phyloP scores from a whole-genome alignment of 1,140 invertebrate genomes.

The Papilio polyxenes region DNA sequence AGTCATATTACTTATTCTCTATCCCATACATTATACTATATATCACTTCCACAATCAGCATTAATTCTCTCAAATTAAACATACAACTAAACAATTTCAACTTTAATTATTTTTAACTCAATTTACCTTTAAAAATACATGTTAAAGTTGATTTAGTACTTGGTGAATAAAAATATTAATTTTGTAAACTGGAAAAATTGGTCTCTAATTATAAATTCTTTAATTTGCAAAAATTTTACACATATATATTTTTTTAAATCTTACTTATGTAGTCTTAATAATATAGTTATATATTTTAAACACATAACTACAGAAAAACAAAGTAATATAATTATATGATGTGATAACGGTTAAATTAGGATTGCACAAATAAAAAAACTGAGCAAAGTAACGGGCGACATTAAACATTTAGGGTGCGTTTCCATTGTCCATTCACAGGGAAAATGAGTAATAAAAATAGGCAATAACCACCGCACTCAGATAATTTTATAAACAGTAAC shows the following conservation, averaged over 20 bases:
- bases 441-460: neutral
- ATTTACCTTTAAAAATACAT: neutral
- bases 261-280: neutral
- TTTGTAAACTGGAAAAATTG: neutral
- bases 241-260: neutral
- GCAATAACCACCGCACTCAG: constrained; percentile 1
- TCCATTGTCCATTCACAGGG: constrained; percentile 14
- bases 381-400: constrained; percentile 29
- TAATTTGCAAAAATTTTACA: neutral
- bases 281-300: constrained; percentile 25
- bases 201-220: neutral
- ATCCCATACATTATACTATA: too few species aligned
- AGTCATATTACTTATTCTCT: too few species aligned
- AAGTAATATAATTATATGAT: constrained; percentile 14
- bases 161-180: neutral
- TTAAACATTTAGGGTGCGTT: constrained; percentile 9
- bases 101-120: too few species aligned
- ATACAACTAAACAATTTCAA: too few species aligned
- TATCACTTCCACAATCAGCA: too few species aligned
- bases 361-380: constrained; percentile 34
- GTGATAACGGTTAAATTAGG: constrained; percentile 4
- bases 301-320: constrained; percentile 27
- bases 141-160: neutral
- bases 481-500: neutral
- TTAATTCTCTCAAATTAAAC: too few species aligned